Evolutionary conservation across 2,888 invertebrate species (phyloP).

Genomic region (Caenorhabditis sp.): DNA sequence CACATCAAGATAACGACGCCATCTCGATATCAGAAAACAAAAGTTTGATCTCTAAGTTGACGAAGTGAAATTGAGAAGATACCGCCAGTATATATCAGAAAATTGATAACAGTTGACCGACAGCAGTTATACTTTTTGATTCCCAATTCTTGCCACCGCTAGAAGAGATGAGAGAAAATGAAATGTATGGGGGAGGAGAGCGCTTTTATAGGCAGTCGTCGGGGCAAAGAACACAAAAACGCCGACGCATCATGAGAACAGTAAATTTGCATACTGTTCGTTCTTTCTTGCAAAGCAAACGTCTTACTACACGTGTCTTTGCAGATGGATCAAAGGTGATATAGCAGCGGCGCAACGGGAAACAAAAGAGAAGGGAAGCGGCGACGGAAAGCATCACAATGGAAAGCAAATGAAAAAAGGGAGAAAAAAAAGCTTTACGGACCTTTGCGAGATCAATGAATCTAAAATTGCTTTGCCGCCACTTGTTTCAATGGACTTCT

Average conservation of each 20-base stretch:
- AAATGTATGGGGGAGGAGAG: background rate
- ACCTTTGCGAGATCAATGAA: background rate
- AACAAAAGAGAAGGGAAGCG: background rate
- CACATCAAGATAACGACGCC: background rate
- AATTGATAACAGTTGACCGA: conserved; percentile 28
- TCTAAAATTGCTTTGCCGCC: conserved; percentile 13
- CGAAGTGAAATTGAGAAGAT: conserved; percentile 41
- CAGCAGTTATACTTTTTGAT: conserved; percentile 52
- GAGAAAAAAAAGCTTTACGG: background rate
- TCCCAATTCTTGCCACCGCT: conserved; percentile 1
- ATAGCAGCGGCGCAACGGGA: too few relatives aligned
- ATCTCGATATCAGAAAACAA: conserved; percentile 17
- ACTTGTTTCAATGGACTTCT: conserved; percentile 3
- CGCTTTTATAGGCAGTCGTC: conserved; percentile 3
- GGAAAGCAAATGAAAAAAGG: background rate
- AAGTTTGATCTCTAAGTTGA: background rate
- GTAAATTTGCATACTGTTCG: conserved; percentile 7
- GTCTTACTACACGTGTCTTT: conserved; percentile 9
- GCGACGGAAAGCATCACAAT: background rate
- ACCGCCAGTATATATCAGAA: conserved; percentile 12
- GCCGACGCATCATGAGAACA: background rate
- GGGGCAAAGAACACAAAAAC: conserved; percentile 14
- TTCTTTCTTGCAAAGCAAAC: background rate
- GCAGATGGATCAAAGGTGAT: background rate
- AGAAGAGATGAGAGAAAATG: conserved; percentile 1